phyloP scores from a whole-genome alignment of 2,888 invertebrate genomes.

The Mythimna impura region DNA sequence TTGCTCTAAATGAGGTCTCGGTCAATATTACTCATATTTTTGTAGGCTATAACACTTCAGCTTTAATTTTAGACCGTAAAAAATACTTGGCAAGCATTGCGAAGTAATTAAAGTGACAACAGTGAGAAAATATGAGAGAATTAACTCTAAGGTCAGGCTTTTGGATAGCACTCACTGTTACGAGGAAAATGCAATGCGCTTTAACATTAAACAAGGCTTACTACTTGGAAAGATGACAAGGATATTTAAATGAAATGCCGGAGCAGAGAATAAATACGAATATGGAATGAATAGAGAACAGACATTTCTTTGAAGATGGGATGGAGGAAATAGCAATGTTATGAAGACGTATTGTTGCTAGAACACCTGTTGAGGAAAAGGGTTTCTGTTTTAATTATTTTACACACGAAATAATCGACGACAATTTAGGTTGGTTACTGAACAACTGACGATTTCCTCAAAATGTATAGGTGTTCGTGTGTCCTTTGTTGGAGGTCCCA shows the following conservation, averaged over 20 bases:
- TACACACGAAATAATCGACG: no score
- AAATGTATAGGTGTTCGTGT: background rate
- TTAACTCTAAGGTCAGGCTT: slow-evolving; percentile 42
- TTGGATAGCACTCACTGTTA: slow-evolving; percentile 21
- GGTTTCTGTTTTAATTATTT: background rate
- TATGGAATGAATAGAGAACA: background rate
- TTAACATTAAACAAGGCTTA: slow-evolving; percentile 35
- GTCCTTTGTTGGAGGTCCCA: background rate
- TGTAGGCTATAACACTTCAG: slow-evolving; percentile 29
- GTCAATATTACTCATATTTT: slow-evolving; percentile 50
- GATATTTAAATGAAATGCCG: slow-evolving; percentile 24
- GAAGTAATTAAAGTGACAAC: slow-evolving; percentile 55
- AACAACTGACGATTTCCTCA: background rate
- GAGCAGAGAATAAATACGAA: slow-evolving; percentile 6
- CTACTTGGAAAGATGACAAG: slow-evolving; percentile 43
- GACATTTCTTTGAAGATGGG: slow-evolving; percentile 2
- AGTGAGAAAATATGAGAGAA: slow-evolving; percentile 53
- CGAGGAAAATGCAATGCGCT: slow-evolving; percentile 37
- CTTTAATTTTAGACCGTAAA: slow-evolving; percentile 41
- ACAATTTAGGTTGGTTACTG: background rate
- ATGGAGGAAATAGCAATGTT: background rate
- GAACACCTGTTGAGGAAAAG: background rate
- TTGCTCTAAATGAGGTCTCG: slow-evolving; percentile 44
- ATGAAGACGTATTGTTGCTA: background rate
- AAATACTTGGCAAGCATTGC: slow-evolving; percentile 50